A percentile compares a stretch with the other conserved stretches of the same genome.
Conservation (phyloP, 2,113 vertebrate species). For the Engraulis encrasicolus region DNA sequence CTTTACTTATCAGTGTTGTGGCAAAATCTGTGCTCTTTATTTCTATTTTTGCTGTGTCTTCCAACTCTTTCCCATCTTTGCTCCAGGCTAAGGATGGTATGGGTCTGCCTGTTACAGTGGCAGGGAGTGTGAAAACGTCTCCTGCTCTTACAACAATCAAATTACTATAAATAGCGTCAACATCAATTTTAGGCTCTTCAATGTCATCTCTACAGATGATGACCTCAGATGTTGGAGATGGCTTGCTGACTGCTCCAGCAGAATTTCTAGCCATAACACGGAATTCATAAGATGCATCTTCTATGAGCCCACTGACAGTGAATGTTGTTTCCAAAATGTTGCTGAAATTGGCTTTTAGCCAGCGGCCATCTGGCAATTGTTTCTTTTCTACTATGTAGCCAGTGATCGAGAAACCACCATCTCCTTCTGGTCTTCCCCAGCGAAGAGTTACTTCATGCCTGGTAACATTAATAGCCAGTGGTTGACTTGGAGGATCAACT, state of each 20-base stretch:
- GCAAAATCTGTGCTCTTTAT: constrained; percentile 92
- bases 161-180: constrained; percentile 89
- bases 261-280: constrained; percentile 94
- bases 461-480: constrained; percentile 90
- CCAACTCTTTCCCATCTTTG: constrained; percentile 94
- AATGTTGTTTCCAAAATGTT: constrained; percentile 94
- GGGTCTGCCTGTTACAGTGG: constrained; percentile 89
- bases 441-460: constrained; percentile 92
- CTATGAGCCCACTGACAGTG: constrained; percentile 93
- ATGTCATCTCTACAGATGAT: constrained; percentile 95
- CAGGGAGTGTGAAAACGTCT: constrained; percentile 91
- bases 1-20: constrained; percentile 87
- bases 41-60: constrained; percentile 89
- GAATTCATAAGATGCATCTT: constrained; percentile 95
- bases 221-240: constrained; percentile 90
- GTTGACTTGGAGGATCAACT: constrained; percentile 91
- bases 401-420: constrained; percentile 96
- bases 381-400: constrained; percentile 94
- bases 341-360: constrained; percentile 97
- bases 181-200: constrained; percentile 90
- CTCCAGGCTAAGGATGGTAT: constrained; percentile 91
- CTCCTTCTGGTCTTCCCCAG: constrained; percentile 95
- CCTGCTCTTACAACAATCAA: constrained; percentile 90
- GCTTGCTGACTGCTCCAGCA: constrained; percentile 89
- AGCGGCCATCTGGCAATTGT: constrained; percentile 92